These are phyloP conservation scores for Podarcis lilfordi DNA, from an alignment of 2,797 vertebrate species.

Conservation along the genomic window DNA sequence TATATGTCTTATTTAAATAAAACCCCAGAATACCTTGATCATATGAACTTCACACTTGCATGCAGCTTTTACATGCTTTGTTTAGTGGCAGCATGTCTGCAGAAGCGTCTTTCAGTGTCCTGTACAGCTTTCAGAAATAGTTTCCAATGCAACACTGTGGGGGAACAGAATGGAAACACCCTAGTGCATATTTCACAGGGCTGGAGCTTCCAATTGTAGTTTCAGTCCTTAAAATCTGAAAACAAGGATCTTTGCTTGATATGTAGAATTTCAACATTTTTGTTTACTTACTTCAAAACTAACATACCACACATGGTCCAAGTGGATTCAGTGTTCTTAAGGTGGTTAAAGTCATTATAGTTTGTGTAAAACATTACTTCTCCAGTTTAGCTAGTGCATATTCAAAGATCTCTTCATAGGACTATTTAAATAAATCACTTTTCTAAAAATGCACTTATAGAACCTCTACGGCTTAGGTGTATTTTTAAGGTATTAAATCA, in stretches of 20 bases:
- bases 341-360: no score
- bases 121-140: not conserved
- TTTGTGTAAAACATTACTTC: not conserved
- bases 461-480: constrained; percentile 39
- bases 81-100: not conserved
- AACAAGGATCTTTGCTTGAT: not conserved
- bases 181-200: no score
- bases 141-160: not conserved
- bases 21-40: not conserved
- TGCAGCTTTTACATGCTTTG: not conserved
- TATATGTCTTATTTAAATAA: not conserved
- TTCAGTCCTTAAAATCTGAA: not conserved
- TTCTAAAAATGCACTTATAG: constrained; percentile 51
- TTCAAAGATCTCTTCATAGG: constrained; percentile 33
- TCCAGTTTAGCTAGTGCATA: constrained; percentile 7
- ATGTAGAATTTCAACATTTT: not conserved
- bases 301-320: not conserved
- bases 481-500: constrained; percentile 56
- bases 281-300: not conserved
- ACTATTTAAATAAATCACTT: constrained; percentile 41
- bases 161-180: no score
- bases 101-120: not conserved
- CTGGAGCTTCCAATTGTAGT: no score
- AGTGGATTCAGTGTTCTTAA: constrained; percentile 15
- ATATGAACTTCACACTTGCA: not conserved